Base-by-base conservation (phyloP, 2,888 invertebrate genomes). In the Steinernema scapterisci region DNA sequence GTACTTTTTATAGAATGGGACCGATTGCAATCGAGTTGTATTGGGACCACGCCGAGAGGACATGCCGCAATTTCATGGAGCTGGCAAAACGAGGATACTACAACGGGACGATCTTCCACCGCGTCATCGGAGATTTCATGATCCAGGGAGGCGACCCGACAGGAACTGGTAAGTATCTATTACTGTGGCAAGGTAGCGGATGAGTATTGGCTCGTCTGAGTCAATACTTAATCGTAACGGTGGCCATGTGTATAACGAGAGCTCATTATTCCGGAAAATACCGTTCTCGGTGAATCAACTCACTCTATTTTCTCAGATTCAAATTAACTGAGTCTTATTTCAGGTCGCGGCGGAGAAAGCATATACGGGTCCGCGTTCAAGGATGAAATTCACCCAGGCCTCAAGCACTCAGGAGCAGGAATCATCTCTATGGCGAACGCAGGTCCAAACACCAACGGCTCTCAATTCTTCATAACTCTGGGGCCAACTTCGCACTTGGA, bases 401-500 rank as follows among this genome's bases (percentile, higher is more conserved):
- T 99, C 74, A 97, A 95, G 88, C 99, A 99, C 88, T 94, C 95
- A n/a, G 97, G 92, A 75, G 92, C 92, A 77, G 95, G 95, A 23
- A 52, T 73, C 21, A 72, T 85, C 11, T 86, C 86, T 23, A 99
- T 99, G 99, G 99, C 99, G 0, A 99, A 99, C 90, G 93, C 96
- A 23, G 85, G 85, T 71, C 95, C 96, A 0, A 92, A 97, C 87
- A 93, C 94, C 6, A 99, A 99, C 89, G 97, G 97, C 1, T 96
- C 95, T 43, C 99, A 99, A 88, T 99, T 99, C 90, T 99, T 97
- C 85, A 94, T 99, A 70, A 96, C 97, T 0, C 89, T 99, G 77
- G 95, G 93, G 0, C 96, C 97, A 0, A 95, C 96, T 0, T 96
- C 97, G 85, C 97, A 97, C 95, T 90, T 99, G 46, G 97, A 99